phyloP scores from a whole-genome alignment of 2,797 vertebrate species.

The Sebastes glaucus region DNA sequence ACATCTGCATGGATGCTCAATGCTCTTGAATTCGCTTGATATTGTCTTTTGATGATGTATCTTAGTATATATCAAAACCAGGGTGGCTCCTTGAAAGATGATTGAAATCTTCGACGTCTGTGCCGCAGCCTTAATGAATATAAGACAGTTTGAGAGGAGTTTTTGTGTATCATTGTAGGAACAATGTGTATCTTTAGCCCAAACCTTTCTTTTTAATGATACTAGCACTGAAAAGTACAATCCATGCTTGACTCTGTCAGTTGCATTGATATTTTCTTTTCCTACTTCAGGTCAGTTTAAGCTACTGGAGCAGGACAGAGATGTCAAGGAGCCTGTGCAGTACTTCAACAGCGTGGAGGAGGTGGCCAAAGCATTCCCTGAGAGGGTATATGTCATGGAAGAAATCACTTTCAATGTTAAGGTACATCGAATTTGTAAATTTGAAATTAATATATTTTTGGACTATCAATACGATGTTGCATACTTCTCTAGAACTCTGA shows the following conservation, averaged over 20 bases:
- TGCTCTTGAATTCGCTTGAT: background rate
- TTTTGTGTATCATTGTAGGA: background rate
- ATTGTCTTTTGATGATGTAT: background rate
- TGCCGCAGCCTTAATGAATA: no score
- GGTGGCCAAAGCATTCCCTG: slow-evolving; percentile 99
- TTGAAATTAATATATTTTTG: background rate
- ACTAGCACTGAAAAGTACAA: background rate
- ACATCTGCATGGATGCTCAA: background rate
- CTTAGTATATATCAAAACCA: background rate
- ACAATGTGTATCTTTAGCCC: background rate
- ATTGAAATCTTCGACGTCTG: background rate
- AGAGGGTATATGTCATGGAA: slow-evolving; percentile 99
- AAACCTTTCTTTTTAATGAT: background rate
- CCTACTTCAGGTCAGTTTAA: slow-evolving; percentile 94
- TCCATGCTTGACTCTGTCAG: background rate
- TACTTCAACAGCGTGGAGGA: slow-evolving; percentile 99
- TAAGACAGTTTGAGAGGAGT: background rate
- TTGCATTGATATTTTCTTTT: slow-evolving; percentile 30
- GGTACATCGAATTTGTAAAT: slow-evolving; percentile 77
- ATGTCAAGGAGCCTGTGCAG: slow-evolving; percentile 98
- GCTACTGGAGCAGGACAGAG: slow-evolving; percentile 98
- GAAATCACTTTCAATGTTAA: slow-evolving; percentile 99
- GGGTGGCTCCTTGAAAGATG: background rate
- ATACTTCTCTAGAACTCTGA: background rate
- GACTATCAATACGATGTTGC: background rate